Base-by-base conservation (phyloP, 2,888 invertebrate genomes). In the Brachynemurus nebulosus region DNA sequence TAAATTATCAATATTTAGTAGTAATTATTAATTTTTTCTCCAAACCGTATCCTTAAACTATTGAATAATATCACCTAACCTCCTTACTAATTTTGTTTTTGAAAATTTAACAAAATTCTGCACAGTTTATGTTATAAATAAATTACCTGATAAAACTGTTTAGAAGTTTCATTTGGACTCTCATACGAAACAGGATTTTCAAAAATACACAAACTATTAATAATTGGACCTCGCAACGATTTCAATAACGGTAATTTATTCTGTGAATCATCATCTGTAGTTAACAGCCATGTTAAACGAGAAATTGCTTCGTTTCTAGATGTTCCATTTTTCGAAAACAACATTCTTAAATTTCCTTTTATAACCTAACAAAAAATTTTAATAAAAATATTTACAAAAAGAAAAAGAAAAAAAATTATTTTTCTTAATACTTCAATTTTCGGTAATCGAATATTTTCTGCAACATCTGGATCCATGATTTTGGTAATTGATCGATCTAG, bases 401-500 rank as follows among this genome's bases (percentile, higher is more conserved):
- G n/a, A n/a, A n/a, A n/a, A n/a, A n/a, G n/a, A n/a, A n/a, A n/a
- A n/a, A n/a, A n/a, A 14, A 42, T 11, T 6, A 42, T 11, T 30
- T 42, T 12, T 42, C 17, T 42, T 19, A 3, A 55, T 57, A 73
- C 68, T 52, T 76, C 76, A 4, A 69, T 54, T 2, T 58, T 58
- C 1, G 77, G 70, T 39, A 80, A 64, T 25, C 70, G 68, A 64
- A 78, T 69, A 47, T 69, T 67, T 37, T 68, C 64, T 2, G 74
- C 74, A 54, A 75, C 68, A 50, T 80, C 79, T 1, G 70, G 69
- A 57, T 81, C 79, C 12, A 79, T 59, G 17, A 80, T 72, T 54
- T 73, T 74, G 48, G 76, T 67, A 39, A 81, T 65, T 2, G 74
- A 70, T 57, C 74, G 69, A 0, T 80, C 80, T 59, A 71, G 50